Base-by-base conservation (phyloP, 1,140 invertebrate genomes). In the Leptoteleia sp. region DNA sequence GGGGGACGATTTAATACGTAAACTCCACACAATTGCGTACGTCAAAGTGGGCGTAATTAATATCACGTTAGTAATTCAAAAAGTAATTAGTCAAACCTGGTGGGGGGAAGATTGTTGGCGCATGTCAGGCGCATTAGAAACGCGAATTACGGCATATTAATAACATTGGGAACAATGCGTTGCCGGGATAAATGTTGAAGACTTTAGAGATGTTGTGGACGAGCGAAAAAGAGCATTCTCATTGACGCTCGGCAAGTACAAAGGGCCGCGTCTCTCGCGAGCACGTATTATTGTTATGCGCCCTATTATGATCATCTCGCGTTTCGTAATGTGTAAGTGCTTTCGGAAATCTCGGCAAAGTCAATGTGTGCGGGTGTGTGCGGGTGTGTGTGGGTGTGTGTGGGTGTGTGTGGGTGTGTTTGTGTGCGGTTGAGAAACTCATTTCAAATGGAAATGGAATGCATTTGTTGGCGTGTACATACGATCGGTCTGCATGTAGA, bases 381-480 rank as follows among this genome's bases (percentile, higher is more conserved):
- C n/a, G n/a, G n/a, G n/a, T n/a, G n/a, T n/a, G n/a, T n/a, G n/a
- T n/a, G n/a, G n/a, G n/a, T n/a, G n/a, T n/a, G n/a, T n/a, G n/a
- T n/a, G n/a, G n/a, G n/a, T n/a, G n/a, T n/a, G n/a, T n/a, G n/a
- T n/a, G n/a, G n/a, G n/a, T n/a, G n/a, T 31, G 64, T 65, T 50
- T 45, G 52, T 65, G 45, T 37, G 45, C 45, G 35, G 75, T 76
- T 73, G 33, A 67, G 70, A 33, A 71, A 81, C 76, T 82, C 78
- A 81, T 81, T 82, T 77, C 55, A 42, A 72, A 79, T 83, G 82
- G 82, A 82, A 82, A 83, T 82, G 54, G 75, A 73, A 81, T 77
- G 75, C 64, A 61, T 76, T 35, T 52, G 72, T 67, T 67, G 45
- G 71, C 52, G 12, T 50, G 62, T 71, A 71, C 52, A 47, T 61